Evolutionary conservation across 2,113 vertebrate species (phyloP).

Genomic region (chimpanzee (Pan troglodytes)): NHGRI_mPanTro3-v2.1_pri NC_072404.2:137283001-137283500

Average conservation of each 20-base stretch:
- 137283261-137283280: background rate
- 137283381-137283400: background rate
- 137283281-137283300: background rate
- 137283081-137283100: background rate
- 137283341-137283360: background rate
- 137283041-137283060: background rate
- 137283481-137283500: background rate
- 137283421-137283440: background rate
- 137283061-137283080: conserved; percentile 63
- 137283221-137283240: background rate
- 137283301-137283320: background rate
- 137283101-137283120: conserved; percentile 9
- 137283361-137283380: background rate
- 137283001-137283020: background rate
- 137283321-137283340: background rate
- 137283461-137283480: background rate
- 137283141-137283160: conserved; percentile 6
- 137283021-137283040: background rate
- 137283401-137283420: background rate
- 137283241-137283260: background rate
- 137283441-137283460: background rate
- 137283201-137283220: background rate
- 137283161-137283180: background rate
- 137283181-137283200: background rate
- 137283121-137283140: background rate